A percentile compares a stretch with the other conserved stretches of the same genome.
phyloP scores from a whole-genome alignment of 2,797 vertebrate genomes.

The Acanthornis magna region DNA sequence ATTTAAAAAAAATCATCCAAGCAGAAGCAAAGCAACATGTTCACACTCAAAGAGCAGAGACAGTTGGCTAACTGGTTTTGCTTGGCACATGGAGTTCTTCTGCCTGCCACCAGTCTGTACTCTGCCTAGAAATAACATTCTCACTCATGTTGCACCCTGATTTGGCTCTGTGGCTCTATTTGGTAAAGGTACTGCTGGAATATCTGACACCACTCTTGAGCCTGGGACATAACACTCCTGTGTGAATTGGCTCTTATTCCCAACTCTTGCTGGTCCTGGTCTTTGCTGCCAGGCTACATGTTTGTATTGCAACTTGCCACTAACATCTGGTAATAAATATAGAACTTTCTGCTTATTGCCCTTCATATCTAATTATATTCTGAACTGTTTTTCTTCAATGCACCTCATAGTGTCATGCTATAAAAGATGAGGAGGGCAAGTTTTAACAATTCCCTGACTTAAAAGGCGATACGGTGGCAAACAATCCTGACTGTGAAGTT shows the following conservation, averaged over 20 bases:
- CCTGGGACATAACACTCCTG: neutral
- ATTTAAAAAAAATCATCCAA: neutral
- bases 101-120: neutral
- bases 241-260: neutral
- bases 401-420: neutral
- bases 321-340: neutral
- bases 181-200: neutral
- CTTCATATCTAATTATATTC: neutral
- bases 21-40: neutral
- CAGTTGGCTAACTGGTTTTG: conserved; percentile 22
- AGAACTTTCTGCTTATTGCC: neutral
- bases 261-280: neutral
- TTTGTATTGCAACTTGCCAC: neutral
- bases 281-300: neutral
- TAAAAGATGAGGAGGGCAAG: neutral
- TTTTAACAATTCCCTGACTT: neutral
- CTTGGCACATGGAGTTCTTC: neutral
- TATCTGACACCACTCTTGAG: neutral
- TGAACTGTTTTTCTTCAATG: neutral
- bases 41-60: neutral
- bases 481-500: neutral
- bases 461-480: neutral
- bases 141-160: neutral
- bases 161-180: neutral
- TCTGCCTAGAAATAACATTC: conserved; percentile 28